phyloP scores from a whole-genome alignment of 2,113 vertebrate genomes.

The Notiomystis cincta region DNA sequence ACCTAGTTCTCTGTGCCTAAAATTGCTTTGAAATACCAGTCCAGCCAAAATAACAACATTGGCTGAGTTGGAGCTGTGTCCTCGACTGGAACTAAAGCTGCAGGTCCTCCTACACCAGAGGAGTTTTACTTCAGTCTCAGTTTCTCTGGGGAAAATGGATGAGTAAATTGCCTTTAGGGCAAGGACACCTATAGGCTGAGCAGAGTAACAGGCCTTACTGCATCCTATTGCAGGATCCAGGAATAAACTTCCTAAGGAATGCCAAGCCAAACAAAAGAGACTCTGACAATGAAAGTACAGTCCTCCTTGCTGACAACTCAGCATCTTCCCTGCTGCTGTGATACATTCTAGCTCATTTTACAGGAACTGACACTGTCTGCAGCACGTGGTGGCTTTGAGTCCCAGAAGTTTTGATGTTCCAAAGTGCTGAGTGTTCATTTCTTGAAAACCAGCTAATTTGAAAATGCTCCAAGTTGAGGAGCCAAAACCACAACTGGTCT shows the following conservation, averaged over 20 bases:
- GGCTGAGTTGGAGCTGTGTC: neutral
- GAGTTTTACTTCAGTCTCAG: neutral
- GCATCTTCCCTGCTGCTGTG: neutral
- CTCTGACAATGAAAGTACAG: neutral
- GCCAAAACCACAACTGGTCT: neutral
- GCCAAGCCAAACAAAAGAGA: neutral
- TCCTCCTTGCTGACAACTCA: neutral
- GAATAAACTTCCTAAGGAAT: neutral
- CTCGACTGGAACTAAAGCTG: neutral
- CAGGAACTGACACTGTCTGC: neutral
- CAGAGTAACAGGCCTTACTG: neutral
- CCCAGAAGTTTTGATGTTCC: neutral
- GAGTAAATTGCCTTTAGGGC: neutral
- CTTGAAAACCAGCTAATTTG: neutral
- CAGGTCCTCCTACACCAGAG: neutral
- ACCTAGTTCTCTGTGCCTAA: neutral
- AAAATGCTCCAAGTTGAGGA: neutral
- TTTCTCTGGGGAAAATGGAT: neutral
- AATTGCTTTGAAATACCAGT: neutral
- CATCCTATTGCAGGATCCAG: neutral
- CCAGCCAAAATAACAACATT: neutral
- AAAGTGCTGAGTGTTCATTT: neutral
- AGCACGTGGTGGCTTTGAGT: neutral
- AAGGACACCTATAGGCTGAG: neutral
- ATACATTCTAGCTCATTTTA: fast-evolving